Conservation (phyloP, 2,113 vertebrate species). For the Clinocottus analis region DNA sequence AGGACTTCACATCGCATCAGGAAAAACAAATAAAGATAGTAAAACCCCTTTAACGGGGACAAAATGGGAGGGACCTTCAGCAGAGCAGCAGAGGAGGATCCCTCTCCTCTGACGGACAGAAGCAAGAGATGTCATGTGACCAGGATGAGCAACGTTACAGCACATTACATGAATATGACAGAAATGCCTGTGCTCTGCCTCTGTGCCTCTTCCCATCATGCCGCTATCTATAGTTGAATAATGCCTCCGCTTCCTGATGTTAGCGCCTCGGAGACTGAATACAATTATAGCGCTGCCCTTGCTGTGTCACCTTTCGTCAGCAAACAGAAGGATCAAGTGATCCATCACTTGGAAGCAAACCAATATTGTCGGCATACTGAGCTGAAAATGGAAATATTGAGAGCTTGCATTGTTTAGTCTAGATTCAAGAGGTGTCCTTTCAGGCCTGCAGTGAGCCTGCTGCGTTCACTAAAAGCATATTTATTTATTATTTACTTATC, state of each 20-base stretch:
- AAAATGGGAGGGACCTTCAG: too few species aligned
- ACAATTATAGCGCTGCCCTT: constrained; percentile 43
- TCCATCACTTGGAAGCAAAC: constrained; percentile 24
- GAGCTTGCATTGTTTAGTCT: constrained; percentile 7
- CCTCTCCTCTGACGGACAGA: too few species aligned
- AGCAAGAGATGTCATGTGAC: too few species aligned
- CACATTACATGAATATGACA: too few species aligned
- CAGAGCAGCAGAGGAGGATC: too few species aligned
- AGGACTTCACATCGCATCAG: too few species aligned
- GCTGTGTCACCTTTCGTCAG: constrained; percentile 48
- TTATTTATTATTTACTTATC: too few species aligned
- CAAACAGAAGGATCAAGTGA: constrained; percentile 40
- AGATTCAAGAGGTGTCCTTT: constrained; percentile 9
- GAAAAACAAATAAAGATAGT: too few species aligned
- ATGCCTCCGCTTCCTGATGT: constrained; percentile 24
- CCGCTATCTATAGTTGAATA: background rate
- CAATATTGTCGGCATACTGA: background rate
- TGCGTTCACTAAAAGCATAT: background rate
- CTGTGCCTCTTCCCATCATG: constrained; percentile 10
- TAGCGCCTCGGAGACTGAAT: background rate
- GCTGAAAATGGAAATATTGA: constrained; percentile 10
- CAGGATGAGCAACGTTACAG: too few species aligned
- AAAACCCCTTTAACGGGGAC: too few species aligned
- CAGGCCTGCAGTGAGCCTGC: background rate
- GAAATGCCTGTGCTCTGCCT: too few species aligned